Conservation (phyloP, 2,797 vertebrate genomes). For the Falco biarmicus region DNA sequence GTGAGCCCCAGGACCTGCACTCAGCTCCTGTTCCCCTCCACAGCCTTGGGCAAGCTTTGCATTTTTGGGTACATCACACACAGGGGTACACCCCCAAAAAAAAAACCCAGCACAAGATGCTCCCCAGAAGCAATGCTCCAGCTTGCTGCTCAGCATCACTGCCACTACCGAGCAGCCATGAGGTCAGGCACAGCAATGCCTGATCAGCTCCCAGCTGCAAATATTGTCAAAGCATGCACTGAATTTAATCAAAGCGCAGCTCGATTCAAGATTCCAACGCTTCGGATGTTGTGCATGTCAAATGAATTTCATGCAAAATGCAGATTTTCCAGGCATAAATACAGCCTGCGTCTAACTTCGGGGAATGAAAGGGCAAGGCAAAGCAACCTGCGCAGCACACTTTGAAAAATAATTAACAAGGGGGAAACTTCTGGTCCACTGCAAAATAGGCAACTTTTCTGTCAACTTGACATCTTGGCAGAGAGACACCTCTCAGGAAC, state of each 20-base stretch:
- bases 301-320: not conserved
- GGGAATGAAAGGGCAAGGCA: not conserved
- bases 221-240: not conserved
- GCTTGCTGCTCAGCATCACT: accelerated
- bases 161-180: not conserved
- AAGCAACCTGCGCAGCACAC: accelerated
- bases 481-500: not conserved
- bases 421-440: not conserved
- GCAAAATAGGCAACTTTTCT: not conserved
- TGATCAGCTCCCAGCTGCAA: not conserved
- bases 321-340: not conserved
- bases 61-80: not conserved
- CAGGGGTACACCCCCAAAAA: too few species aligned
- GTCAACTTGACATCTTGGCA: not conserved
- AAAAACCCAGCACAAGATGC: not conserved
- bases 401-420: not conserved
- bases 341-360: not conserved
- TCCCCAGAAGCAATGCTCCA: not conserved
- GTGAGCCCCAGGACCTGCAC: accelerated
- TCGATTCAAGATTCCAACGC: accelerated
- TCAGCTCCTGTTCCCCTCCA: not conserved
- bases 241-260: not conserved
- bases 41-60: not conserved
- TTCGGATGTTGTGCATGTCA: accelerated
- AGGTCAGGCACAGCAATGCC: not conserved